Conservation (phyloP, 1,140 invertebrate genomes). For the Melipona quadrifasciata region DNA sequence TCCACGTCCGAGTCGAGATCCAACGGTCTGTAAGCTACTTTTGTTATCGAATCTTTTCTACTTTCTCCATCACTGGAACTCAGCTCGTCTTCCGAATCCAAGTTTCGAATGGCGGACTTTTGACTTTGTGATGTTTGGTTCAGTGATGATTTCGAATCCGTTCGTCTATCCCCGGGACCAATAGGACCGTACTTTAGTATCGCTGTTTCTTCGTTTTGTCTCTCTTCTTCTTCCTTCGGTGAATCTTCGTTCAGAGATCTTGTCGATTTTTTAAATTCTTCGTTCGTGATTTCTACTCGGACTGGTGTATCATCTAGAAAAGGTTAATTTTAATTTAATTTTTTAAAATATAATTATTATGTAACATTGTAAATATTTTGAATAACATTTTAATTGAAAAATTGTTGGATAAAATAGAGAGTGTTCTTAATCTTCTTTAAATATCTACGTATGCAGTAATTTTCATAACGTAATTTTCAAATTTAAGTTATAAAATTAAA, state of each 20-base stretch:
- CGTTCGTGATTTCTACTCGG: conserved; percentile 13
- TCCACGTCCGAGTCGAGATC: conserved; percentile 77
- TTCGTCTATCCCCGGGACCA: conserved; percentile 68
- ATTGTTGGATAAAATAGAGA: no score
- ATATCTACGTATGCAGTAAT: no score
- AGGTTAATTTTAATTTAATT: not conserved
- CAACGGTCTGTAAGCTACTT: conserved; percentile 73
- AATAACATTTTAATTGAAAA: no score
- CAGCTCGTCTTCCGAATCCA: conserved; percentile 67
- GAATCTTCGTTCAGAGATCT: not conserved
- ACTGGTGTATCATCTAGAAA: conserved; percentile 24
- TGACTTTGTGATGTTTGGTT: not conserved
- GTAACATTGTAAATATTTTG: no score
- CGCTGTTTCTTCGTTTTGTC: not conserved
- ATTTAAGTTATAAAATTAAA: no score
- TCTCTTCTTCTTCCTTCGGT: conserved; percentile 20
- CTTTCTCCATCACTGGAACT: conserved; percentile 73
- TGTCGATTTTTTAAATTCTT: conserved; percentile 1
- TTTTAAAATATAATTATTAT: no score
- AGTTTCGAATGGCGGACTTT: conserved; percentile 15
- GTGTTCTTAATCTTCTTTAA: no score
- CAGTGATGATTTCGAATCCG: conserved; percentile 5
- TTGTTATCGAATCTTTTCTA: conserved; percentile 56
- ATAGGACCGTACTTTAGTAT: conserved; percentile 68
- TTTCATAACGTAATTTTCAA: no score